Conservation (phyloP, 1,140 invertebrate genomes). For the Papilio dardanus region DNA sequence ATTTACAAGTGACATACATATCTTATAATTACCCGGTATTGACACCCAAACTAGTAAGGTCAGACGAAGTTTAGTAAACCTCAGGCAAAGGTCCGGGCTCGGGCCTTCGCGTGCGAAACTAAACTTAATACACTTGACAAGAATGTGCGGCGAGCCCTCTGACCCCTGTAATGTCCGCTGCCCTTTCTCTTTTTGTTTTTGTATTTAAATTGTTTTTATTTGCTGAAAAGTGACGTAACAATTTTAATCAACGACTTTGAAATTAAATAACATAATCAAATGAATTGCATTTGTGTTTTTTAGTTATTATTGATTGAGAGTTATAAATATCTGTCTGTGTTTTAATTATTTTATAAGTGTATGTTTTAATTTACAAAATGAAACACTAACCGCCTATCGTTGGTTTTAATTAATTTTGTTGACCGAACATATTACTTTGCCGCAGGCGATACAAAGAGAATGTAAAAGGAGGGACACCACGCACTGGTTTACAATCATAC, state of each 20-base stretch:
- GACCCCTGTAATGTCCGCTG: constrained; percentile 24
- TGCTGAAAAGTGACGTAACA: no score
- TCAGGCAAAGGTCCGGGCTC: constrained; percentile 18
- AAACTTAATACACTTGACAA: constrained; percentile 39
- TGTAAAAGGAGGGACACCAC: constrained; percentile 22
- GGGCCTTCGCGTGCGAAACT: constrained; percentile 39
- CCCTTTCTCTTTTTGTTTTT: background rate
- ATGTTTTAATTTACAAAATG: background rate
- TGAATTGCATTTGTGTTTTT: no score
- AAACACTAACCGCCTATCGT: background rate
- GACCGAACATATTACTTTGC: constrained; percentile 23
- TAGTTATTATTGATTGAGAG: background rate
- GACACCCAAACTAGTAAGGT: constrained; percentile 9
- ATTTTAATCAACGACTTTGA: no score
- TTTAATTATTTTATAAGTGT: background rate
- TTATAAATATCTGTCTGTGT: background rate
- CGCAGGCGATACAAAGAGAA: constrained; percentile 21
- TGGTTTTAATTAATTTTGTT: constrained; percentile 18
- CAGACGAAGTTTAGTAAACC: constrained; percentile 26
- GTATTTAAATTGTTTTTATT: background rate
- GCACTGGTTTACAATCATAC: constrained; percentile 29
- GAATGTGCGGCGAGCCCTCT: constrained; percentile 35
- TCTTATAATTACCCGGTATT: constrained; percentile 6
- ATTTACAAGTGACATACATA: background rate
- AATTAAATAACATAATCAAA: no score